A percentile compares a stretch with the other conserved stretches of the same genome.
phyloP scores from a whole-genome alignment of 1,140 invertebrate genomes.

The Apolygus lucorum region DNA sequence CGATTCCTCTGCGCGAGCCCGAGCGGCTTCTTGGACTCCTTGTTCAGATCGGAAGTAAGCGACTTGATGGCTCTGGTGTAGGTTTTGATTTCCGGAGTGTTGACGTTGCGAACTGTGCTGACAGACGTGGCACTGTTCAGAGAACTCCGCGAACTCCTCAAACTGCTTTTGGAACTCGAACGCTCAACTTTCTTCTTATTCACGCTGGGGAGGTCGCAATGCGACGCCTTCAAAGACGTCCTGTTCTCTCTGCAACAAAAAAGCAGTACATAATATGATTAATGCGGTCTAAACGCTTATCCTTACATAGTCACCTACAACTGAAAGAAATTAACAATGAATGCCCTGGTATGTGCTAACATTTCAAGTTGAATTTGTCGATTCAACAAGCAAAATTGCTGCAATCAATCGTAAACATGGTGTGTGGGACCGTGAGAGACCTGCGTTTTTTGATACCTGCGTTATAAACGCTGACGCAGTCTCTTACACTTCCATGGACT shows the following conservation, averaged over 20 bases:
- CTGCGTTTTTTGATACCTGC: too few relatives aligned
- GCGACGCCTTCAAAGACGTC: not conserved
- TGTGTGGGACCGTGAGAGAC: too few relatives aligned
- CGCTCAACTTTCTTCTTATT: constrained; percentile 44
- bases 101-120: constrained; percentile 61
- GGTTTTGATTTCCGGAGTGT: constrained; percentile 37
- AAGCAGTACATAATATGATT: too few relatives aligned
- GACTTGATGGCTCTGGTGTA: constrained; percentile 38
- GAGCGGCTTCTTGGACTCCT: constrained; percentile 38
- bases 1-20: constrained; percentile 33
- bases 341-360: too few relatives aligned
- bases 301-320: too few relatives aligned
- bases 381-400: too few relatives aligned
- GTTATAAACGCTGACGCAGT: too few relatives aligned
- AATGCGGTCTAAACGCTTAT: too few relatives aligned
- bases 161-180: constrained; percentile 58
- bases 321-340: too few relatives aligned
- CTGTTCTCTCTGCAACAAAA: not conserved
- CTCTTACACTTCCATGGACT: too few relatives aligned
- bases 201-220: constrained; percentile 20
- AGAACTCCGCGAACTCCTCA: constrained; percentile 70
- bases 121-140: constrained; percentile 71
- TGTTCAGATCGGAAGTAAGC: constrained; percentile 36
- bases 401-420: too few relatives aligned
- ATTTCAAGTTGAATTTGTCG: too few relatives aligned